Evolutionary conservation across 2,113 vertebrate species (phyloP).

Genomic region (Leptocoma aspasia): DNA sequence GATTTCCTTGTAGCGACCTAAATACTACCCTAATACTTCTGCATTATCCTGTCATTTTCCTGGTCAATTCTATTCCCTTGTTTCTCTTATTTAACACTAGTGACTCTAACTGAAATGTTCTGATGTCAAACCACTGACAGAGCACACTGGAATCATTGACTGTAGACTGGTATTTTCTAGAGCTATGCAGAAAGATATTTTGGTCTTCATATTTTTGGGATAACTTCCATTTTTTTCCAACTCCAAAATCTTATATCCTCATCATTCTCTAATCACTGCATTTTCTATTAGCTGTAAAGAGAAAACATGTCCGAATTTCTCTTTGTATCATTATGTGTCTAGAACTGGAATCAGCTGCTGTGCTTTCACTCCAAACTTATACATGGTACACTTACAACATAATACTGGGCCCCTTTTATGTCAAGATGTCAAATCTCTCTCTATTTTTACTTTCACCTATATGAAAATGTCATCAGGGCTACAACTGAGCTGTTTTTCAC

Average conservation of each 20-base stretch:
- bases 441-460: slow-evolving; percentile 46
- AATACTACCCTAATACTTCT: neutral
- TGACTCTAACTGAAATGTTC: neutral
- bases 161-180: neutral
- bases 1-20: neutral
- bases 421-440: slow-evolving; percentile 36
- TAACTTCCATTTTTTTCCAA: neutral
- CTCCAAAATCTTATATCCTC: neutral
- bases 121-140: neutral
- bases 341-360: slow-evolving; percentile 53
- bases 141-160: neutral
- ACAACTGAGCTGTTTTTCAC: slow-evolving; percentile 59
- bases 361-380: neutral
- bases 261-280: neutral
- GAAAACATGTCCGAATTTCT: neutral
- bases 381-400: neutral
- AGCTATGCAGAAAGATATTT: neutral
- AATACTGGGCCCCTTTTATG: neutral
- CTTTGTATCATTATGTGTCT: neutral
- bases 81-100: neutral
- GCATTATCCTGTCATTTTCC: neutral
- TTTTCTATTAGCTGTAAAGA: slow-evolving; percentile 7
- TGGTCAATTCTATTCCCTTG: neutral
- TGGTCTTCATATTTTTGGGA: neutral
- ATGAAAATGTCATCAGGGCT: slow-evolving; percentile 61